A percentile compares a stretch with the other conserved stretches of the same genome.
Conservation (phyloP, 37 sponge, comb jelly and placozoan species). For the Mnemiopsis leidyi region DNA sequence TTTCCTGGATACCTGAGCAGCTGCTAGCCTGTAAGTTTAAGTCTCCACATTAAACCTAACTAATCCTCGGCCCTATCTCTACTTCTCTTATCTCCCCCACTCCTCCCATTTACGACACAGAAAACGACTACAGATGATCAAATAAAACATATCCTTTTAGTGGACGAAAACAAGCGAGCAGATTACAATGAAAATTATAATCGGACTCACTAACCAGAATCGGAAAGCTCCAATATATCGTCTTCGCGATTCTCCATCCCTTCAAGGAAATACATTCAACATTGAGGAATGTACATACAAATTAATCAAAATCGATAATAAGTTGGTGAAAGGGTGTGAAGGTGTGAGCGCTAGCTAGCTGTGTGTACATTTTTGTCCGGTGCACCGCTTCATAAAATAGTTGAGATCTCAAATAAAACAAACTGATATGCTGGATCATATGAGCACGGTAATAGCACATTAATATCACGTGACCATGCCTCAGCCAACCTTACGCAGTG, state of each 20-base stretch:
- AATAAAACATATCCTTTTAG: neutral
- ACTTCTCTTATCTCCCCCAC: neutral
- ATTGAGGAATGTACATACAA: conserved; percentile 26
- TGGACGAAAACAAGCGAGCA: conserved; percentile 28
- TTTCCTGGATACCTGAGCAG: too few relatives aligned
- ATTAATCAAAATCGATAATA: conserved; percentile 8
- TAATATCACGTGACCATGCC: conserved; percentile 32
- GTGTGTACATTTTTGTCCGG: conserved; percentile 44
- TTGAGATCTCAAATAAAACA: conserved; percentile 67
- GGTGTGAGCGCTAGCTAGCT: conserved; percentile 64
- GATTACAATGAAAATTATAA: neutral
- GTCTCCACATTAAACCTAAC: too few relatives aligned
- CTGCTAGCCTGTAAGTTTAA: too few relatives aligned
- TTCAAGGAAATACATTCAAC: conserved; percentile 39
- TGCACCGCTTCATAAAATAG: conserved; percentile 66
- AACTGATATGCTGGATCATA: conserved; percentile 38
- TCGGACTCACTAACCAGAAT: conserved; percentile 60
- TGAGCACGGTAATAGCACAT: conserved; percentile 57
- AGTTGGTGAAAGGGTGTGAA: conserved; percentile 50
- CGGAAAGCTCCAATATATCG: conserved; percentile 26
- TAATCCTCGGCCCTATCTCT: neutral
- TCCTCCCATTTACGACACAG: neutral
- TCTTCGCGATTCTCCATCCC: conserved; percentile 66
- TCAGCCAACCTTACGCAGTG: neutral
- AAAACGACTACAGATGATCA: neutral